A percentile compares a stretch with the other conserved stretches of the same genome.
These are phyloP conservation scores for Drosophila teissieri DNA, from an alignment of 1,140 invertebrate genomes.

Conservation along the genomic window DNA sequence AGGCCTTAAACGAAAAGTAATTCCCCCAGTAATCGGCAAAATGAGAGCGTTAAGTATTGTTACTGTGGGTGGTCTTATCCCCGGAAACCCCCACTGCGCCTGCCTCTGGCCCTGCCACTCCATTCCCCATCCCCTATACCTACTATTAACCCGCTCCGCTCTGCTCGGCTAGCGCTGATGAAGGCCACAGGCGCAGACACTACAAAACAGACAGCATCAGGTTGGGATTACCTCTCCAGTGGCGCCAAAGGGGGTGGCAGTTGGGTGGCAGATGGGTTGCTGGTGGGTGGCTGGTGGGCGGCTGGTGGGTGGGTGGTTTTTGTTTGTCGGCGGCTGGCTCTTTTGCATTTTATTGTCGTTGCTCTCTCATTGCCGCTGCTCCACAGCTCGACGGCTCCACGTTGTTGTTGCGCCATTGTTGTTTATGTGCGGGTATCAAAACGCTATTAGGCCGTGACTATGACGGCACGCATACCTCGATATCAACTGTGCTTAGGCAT, in stretches of 20 bases:
- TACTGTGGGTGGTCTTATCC: not conserved
- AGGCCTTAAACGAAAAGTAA: not conserved
- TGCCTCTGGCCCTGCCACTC: constrained; percentile 10
- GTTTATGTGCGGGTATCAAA: constrained; percentile 81
- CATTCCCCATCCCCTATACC: not conserved
- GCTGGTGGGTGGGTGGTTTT: not conserved
- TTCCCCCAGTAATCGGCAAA: not conserved
- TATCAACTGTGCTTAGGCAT: constrained; percentile 62
- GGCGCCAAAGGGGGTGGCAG: not conserved
- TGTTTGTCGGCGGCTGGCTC: constrained; percentile 40
- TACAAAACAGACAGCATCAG: constrained; percentile 78
- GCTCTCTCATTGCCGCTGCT: constrained; percentile 18
- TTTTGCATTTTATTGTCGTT: constrained; percentile 80
- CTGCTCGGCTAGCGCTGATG: constrained; percentile 44
- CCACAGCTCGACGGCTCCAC: not conserved
- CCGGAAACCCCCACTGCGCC: not conserved
- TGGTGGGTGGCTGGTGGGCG: too few species aligned
- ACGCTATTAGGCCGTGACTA: constrained; percentile 78
- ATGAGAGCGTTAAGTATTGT: not conserved
- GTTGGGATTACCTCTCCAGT: constrained; percentile 69
- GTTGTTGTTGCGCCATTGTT: constrained; percentile 65
- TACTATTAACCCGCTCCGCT: constrained; percentile 66
- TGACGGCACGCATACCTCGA: constrained; percentile 61
- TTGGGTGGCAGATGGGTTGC: too few species aligned
- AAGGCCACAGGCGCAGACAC: constrained; percentile 53